Evolutionary conservation across 2,113 vertebrate genomes (phyloP).

Genomic region (Struthio camelus): DNA sequence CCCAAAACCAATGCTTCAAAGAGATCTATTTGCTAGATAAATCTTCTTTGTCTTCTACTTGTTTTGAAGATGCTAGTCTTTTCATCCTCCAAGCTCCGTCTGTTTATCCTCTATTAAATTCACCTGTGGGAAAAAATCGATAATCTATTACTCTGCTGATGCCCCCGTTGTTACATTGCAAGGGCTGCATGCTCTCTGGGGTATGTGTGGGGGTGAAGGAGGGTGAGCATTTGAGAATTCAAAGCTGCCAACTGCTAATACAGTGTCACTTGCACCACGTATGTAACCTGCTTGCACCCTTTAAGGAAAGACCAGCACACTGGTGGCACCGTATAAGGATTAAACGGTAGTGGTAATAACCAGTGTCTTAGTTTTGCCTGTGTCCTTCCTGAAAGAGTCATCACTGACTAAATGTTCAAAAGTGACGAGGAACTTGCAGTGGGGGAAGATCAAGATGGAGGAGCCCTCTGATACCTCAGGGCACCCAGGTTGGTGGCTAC

Average conservation of each 20-base stretch:
- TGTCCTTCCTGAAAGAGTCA: neutral
- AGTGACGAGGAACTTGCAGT: neutral
- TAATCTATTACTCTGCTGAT: neutral
- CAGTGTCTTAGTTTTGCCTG: neutral
- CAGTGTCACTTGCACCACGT: neutral
- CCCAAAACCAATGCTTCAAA: neutral
- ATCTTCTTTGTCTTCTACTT: slow-evolving; percentile 13
- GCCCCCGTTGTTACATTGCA: neutral
- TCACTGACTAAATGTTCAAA: neutral
- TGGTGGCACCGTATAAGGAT: neutral
- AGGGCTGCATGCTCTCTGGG: neutral
- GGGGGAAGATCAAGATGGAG: neutral
- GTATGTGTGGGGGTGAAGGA: rapidly evolving
- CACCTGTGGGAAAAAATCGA: neutral
- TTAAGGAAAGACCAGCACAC: neutral
- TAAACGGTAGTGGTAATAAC: neutral
- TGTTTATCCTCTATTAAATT: neutral
- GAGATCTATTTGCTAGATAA: slow-evolving; percentile 4
- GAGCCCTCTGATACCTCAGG: neutral
- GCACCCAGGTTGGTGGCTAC: too few relatives aligned
- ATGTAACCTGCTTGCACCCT: neutral
- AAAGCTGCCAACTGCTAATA: neutral
- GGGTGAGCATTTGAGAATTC: neutral
- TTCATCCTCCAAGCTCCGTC: neutral
- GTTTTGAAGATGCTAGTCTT: neutral